phyloP scores from a whole-genome alignment of 2,113 vertebrate genomes.

The Ictalurus punctatus region DNA sequence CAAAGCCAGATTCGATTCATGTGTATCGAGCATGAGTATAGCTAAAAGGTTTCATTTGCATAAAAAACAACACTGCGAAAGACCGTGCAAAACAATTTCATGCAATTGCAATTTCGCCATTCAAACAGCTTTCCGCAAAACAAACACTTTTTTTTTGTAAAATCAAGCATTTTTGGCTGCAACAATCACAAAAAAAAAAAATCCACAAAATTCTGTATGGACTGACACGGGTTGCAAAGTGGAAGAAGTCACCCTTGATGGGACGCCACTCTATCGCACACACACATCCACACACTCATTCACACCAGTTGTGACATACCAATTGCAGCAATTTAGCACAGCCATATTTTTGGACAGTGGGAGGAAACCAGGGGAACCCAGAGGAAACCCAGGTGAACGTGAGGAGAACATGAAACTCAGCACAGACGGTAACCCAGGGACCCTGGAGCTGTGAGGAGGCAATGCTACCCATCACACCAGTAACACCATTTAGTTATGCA shows the following conservation, averaged over 20 bases:
- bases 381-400: not conserved
- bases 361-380: not conserved
- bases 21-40: too few relatives aligned
- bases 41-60: too few relatives aligned
- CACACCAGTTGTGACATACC: not conserved
- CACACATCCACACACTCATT: not conserved
- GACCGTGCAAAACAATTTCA: too few relatives aligned
- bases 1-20: too few relatives aligned
- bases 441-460: not conserved
- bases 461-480: not conserved
- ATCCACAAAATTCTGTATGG: too few relatives aligned
- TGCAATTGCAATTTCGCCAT: too few relatives aligned
- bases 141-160: too few relatives aligned
- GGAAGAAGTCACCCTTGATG: not conserved
- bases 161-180: too few relatives aligned
- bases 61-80: too few relatives aligned
- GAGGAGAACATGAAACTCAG: not conserved
- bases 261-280: not conserved
- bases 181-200: too few relatives aligned
- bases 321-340: not conserved
- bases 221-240: not conserved
- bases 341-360: not conserved
- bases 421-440: not conserved
- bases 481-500: not conserved
- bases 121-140: too few relatives aligned